phyloP scores from a whole-genome alignment of 2,888 invertebrate genomes.

The Lepidochitona cinerea region DNA sequence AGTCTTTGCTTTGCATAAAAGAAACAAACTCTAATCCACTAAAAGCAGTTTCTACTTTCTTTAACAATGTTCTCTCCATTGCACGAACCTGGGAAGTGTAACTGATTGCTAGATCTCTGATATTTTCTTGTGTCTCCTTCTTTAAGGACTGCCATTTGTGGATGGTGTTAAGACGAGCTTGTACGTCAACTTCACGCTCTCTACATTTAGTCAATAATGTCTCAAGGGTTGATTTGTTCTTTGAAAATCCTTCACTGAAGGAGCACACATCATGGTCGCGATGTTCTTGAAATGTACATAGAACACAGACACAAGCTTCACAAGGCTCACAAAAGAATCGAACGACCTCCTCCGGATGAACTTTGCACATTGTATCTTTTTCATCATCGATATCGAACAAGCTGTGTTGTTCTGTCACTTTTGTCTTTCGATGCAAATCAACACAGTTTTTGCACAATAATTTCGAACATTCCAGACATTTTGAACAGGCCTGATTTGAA shows the following conservation, averaged over 20 bases:
- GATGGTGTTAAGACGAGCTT: constrained; percentile 55
- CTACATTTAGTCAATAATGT: constrained; percentile 46
- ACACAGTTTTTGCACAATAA: constrained; percentile 65
- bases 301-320: constrained; percentile 68
- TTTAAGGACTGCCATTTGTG: constrained; percentile 60
- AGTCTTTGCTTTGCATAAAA: constrained; percentile 59
- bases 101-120: constrained; percentile 64
- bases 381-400: constrained; percentile 68
- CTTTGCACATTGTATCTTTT: constrained; percentile 68
- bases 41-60: constrained; percentile 57
- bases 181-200: constrained; percentile 48
- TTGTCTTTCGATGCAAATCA: constrained; percentile 64
- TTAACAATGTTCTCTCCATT: constrained; percentile 61
- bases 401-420: constrained; percentile 67
- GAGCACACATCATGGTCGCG: constrained; percentile 68
- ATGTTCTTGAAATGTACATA: constrained; percentile 70
- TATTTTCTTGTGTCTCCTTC: constrained; percentile 63
- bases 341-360: constrained; percentile 65
- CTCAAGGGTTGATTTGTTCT: constrained; percentile 55
- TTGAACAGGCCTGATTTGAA: constrained; percentile 59
- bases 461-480: constrained; percentile 69
- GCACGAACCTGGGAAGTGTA: constrained; percentile 56
- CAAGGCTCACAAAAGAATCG: constrained; percentile 70
- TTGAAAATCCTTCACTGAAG: constrained; percentile 64
- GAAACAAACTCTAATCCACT: constrained; percentile 54